Evolutionary conservation across 2,888 invertebrate genomes (phyloP).

Genomic region (Agelastica alni): DNA sequence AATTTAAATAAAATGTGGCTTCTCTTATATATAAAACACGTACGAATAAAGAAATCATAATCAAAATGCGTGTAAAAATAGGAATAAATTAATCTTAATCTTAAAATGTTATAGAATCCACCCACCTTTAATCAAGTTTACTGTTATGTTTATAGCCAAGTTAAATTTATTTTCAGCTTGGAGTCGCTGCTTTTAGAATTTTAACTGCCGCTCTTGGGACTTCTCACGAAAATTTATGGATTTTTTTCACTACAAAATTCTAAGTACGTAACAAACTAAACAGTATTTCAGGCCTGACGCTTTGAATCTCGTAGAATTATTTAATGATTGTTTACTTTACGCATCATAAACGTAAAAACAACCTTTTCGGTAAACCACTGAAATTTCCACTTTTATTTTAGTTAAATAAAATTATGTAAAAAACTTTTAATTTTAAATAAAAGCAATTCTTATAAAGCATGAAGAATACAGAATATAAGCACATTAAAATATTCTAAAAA

Average conservation of each 20-base stretch:
- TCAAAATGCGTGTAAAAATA: conserved; percentile 1
- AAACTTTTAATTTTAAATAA: too few species aligned
- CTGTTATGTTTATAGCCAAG: conserved; percentile 23
- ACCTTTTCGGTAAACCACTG: too few species aligned
- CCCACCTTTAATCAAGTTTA: conserved; percentile 24
- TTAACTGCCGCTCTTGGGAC: conserved; percentile 15
- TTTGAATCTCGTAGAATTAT: background rate
- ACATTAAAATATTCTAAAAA: too few species aligned
- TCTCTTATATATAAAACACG: background rate
- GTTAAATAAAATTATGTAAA: too few species aligned
- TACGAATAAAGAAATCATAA: background rate
- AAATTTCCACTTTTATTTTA: too few species aligned
- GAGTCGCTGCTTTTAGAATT: conserved; percentile 11
- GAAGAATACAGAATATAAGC: too few species aligned
- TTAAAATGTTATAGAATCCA: conserved; percentile 7
- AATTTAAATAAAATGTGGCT: too few species aligned
- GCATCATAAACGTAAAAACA: background rate
- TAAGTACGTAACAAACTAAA: background rate
- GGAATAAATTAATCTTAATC: conserved; percentile 14
- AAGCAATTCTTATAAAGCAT: too few species aligned
- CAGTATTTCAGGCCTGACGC: background rate
- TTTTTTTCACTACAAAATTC: conserved; percentile 10
- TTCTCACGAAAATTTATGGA: conserved; percentile 10
- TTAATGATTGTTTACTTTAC: background rate
- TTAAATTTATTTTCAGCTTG: conserved; percentile 20